These are phyloP conservation scores for Todiramphus chloris DNA, from an alignment of 2,113 vertebrate species.

Conservation along the genomic window DNA sequence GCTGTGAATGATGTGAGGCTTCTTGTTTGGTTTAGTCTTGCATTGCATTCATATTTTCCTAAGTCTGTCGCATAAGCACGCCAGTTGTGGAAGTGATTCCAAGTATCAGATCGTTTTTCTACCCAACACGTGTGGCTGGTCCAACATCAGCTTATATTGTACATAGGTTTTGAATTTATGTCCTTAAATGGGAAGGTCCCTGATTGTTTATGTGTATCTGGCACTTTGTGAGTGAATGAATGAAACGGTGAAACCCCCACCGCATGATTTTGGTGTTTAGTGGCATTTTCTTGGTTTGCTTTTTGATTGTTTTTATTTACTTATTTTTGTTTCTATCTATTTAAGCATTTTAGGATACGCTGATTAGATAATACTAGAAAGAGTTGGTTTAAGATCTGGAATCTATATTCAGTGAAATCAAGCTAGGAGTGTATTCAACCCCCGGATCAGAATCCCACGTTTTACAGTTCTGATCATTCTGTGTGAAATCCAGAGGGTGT, in stretches of 20 bases:
- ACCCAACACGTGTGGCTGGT: neutral
- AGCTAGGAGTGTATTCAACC: neutral
- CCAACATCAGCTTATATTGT: neutral
- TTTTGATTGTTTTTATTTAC: neutral
- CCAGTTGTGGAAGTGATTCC: neutral
- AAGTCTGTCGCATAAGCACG: rapidly evolving
- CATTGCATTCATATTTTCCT: slow-evolving; percentile 29
- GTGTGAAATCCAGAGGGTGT: neutral
- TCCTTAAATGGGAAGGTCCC: neutral
- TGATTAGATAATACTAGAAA: neutral
- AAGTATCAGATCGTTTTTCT: neutral
- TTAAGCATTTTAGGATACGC: neutral
- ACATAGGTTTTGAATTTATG: neutral
- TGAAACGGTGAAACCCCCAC: neutral
- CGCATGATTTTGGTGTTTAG: neutral
- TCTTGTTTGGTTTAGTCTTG: slow-evolving; percentile 22
- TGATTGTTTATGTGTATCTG: neutral
- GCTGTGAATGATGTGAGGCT: neutral
- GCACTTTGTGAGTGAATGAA: neutral
- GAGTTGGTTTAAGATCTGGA: neutral
- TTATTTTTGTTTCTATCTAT: neutral
- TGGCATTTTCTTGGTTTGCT: neutral
- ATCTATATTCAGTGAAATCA: neutral
- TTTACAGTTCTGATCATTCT: neutral
- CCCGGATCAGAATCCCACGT: neutral